Evolutionary conservation across 2,888 invertebrate genomes (phyloP), one percentile per base, ranked within the genome.

Genomic region (Drosophila nigricruria): DNA sequence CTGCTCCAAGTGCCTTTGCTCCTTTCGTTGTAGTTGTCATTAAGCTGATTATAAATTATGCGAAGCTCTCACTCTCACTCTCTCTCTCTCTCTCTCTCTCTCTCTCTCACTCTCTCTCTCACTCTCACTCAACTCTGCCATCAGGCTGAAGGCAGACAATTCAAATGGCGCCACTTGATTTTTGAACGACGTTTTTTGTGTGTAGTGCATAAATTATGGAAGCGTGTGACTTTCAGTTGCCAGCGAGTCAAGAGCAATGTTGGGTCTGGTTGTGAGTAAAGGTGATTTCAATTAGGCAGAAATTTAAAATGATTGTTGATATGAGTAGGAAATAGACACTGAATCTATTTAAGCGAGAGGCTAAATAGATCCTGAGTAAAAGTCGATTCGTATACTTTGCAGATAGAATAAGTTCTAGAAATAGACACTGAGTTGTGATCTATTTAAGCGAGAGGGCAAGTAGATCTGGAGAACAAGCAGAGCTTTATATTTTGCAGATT

Each of bases 11-110:
- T 63, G 57, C 56, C 30, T 69, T 59, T 38, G 16, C 14, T 42
- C 61, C 47, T 67, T 60, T 81, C 79, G 79, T 62, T 79, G 72
- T 79, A 77, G 72, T 81, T 82, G 88, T 85, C 85, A 83, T 89
- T 89, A 89, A 89, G 89, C 88, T 87, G 89, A 89, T 89, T 89
- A 89, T 85, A 88, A 85, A 85, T 87, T 85, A 81, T 83, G 80
- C 80, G 67, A 66, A 59, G 56, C 52, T 57, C 70, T 52, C 36
- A 5, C 23, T 34, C 50, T 1, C 30, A 30, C 18, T 30, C 49
- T 1, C 10, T 4, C 67, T 5, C 49, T 16, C 32, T 42, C 42
- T 20, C 14, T 1, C 68, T 50, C 42, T 0, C 42, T 20, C 68
- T 6, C 62, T 20, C 38, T 49, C n/a, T 38, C n/a, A 9, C 70